Evolutionary conservation across 1,140 invertebrate species (phyloP), one percentile per base, ranked within the genome.

Genomic region (Diabrotica virgifera): DNA sequence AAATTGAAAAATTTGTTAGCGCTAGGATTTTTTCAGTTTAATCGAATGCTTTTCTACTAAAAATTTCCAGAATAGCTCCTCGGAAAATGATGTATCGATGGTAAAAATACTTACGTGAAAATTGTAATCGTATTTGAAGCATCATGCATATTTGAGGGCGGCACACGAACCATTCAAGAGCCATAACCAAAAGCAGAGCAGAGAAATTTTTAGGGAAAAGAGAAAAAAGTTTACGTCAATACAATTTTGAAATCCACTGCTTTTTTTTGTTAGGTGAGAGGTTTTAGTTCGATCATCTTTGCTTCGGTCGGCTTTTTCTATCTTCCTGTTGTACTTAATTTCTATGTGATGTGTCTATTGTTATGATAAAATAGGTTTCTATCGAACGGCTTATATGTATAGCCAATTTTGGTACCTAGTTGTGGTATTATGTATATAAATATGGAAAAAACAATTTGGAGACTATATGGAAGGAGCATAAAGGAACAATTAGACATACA

Each of bases 101-200:
- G n/a, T 46, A 46, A 46, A 71, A 82, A 85, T 87, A 87, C 88
- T 94, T 94, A 86, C 93, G 88, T 83, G 89, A 85, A 85, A 81
- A 71, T 66, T 76, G 76, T 75, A 72, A 73, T 78, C 76, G 74
- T 83, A 85, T 46, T 72, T 86, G 84, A 86, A 87, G 86, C 85
- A 80, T 84, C 85, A 87, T 87, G 86, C 86, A 87, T 46, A 46
- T 72, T 84, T 85, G 83, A 84, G 84, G 83, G 83, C 84, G 85
- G 85, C 82, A 85, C 87, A 86, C 85, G 84, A 87, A 87, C 85
- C 86, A 85, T 85, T 68, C 80, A 79, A 82, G 78, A 82, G 81
- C 81, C 86, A 87, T 84, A 84, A 84, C 84, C 65, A 67, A 81
- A 88, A 88, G 86, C 86, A 88, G 85, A 88, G 86, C 85, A 87